Evolutionary conservation across 2,797 vertebrate species (phyloP).

Genomic region (Sebastiscus albofasciatus): DNA sequence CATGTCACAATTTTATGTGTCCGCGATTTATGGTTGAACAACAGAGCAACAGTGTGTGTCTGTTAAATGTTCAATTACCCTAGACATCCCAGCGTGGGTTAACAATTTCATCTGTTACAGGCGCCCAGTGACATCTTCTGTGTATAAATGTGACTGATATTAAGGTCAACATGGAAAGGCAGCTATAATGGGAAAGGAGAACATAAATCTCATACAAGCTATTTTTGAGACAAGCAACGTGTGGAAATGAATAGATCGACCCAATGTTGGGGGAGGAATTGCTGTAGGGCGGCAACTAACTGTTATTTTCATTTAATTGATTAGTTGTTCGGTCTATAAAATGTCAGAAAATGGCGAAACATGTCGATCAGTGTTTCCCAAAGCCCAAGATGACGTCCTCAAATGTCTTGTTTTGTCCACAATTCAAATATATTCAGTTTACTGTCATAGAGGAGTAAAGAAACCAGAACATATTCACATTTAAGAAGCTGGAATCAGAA

Average conservation of each 20-base stretch:
- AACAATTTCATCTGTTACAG: conserved; percentile 9
- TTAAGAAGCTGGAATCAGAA: too few species aligned
- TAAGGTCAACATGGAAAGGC: conserved; percentile 30
- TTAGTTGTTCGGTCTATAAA: too few species aligned
- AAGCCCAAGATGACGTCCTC: too few species aligned
- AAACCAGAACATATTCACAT: too few species aligned
- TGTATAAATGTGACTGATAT: conserved; percentile 42
- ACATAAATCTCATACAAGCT: conserved; percentile 16
- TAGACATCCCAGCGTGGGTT: conserved; percentile 5
- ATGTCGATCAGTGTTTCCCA: too few species aligned
- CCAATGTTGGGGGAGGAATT: neutral
- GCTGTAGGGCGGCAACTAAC: neutral
- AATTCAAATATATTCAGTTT: too few species aligned
- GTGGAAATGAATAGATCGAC: neutral
- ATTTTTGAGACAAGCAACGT: neutral
- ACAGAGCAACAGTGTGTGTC: conserved; percentile 19
- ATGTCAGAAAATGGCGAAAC: too few species aligned
- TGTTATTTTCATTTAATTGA: too few species aligned
- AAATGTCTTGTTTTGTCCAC: too few species aligned
- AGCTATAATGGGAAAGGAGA: conserved; percentile 12
- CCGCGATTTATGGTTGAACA: conserved; percentile 36
- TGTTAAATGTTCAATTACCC: conserved; percentile 51
- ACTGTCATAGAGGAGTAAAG: too few species aligned
- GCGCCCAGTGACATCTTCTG: conserved; percentile 19
- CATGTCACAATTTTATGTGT: conserved; percentile 35